Percentiles rank a stretch among this genome's conserved stretches.
Evolutionary conservation across 1,140 invertebrate genomes (phyloP).

Genomic region (Homarus americanus): DNA sequence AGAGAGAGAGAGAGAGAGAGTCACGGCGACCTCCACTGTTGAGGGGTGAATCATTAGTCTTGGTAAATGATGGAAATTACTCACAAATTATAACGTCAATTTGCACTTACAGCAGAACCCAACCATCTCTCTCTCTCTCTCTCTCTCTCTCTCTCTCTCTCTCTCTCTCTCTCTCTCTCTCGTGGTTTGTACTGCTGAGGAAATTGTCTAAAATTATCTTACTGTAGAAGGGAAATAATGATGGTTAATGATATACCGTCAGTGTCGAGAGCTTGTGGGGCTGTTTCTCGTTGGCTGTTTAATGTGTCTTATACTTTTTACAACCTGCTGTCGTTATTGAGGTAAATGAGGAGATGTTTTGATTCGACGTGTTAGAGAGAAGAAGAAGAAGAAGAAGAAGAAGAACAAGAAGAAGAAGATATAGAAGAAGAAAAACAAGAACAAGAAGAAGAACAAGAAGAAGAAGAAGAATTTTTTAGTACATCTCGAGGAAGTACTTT

Average conservation of each 20-base stretch:
- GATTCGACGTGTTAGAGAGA: no score
- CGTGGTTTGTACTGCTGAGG: background rate
- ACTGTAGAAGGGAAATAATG: background rate
- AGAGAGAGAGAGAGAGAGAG: slow-evolving; percentile 13
- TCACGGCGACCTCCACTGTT: background rate
- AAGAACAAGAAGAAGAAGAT: no score
- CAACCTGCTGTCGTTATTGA: no score
- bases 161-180: background rate
- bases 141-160: background rate
- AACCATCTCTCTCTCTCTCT: background rate
- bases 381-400: no score
- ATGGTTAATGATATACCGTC: background rate
- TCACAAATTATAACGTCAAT: background rate
- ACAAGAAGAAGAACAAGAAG: no score
- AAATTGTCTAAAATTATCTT: background rate
- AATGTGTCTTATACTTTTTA: no score
- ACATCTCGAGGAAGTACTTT: no score
- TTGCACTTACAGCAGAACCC: background rate
- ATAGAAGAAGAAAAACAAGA: no score
- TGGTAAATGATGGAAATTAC: background rate
- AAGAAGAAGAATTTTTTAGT: no score
- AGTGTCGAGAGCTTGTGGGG: no score
- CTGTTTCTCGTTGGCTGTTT: no score
- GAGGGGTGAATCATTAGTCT: background rate
- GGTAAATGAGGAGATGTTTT: no score